Evolutionary conservation across 2,113 vertebrate species (phyloP).

Genomic region (Lampris incognitus): DNA sequence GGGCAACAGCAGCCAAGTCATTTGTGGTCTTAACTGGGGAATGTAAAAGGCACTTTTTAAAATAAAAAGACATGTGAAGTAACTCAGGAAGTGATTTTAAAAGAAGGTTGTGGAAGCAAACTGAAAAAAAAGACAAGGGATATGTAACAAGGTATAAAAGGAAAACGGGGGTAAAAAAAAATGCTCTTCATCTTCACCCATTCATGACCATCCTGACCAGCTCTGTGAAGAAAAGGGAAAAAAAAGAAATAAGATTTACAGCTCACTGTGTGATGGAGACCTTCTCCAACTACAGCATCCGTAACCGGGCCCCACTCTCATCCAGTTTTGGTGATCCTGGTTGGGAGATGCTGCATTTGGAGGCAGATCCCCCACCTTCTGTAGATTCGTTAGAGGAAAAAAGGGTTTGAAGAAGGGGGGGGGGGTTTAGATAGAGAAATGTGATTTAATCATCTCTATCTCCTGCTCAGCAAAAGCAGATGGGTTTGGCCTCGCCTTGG

Average conservation of each 20-base stretch:
- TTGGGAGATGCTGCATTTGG: conserved; percentile 67
- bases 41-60: conserved; percentile 84
- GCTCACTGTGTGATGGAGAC: conserved; percentile 23
- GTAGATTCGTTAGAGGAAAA: conserved; percentile 35
- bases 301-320: conserved; percentile 3
- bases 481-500: conserved; percentile 64
- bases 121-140: conserved; percentile 44
- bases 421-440: conserved; percentile 46
- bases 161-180: conserved; percentile 5
- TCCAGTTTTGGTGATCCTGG: conserved; percentile 17
- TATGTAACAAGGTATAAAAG: conserved; percentile 46
- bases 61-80: conserved; percentile 69
- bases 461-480: conserved; percentile 73
- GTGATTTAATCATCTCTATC: conserved; percentile 62
- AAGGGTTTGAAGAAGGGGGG: conserved; percentile 26
- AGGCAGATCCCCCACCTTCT: conserved; percentile 42
- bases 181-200: conserved; percentile 76
- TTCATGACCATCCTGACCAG: conserved; percentile 86
- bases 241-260: conserved; percentile 40
- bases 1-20: conserved; percentile 19
- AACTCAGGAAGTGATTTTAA: conserved; percentile 49
- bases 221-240: conserved; percentile 70
- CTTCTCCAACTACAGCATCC: conserved; percentile 63
- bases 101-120: conserved; percentile 36
- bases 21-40: conserved; percentile 60